These are phyloP conservation scores for Alviniconcha strummeri DNA, from an alignment of 2,888 invertebrate genomes.

Conservation along the genomic window DNA sequence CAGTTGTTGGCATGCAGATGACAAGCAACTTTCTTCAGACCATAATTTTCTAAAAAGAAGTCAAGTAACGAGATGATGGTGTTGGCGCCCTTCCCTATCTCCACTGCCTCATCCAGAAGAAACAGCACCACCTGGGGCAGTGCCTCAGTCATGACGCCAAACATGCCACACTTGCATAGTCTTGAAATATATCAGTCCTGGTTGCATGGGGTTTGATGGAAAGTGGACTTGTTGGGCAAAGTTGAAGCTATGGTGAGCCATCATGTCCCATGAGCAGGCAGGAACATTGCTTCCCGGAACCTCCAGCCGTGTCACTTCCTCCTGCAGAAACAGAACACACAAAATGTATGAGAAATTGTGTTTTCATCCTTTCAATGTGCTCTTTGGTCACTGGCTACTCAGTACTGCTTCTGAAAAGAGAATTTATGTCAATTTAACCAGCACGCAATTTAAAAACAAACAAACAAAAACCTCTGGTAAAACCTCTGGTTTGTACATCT, in stretches of 20 bases:
- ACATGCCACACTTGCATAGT: slow-evolving; percentile 24
- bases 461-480: too few species aligned
- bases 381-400: too few species aligned
- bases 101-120: slow-evolving; percentile 30
- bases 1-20: slow-evolving; percentile 32
- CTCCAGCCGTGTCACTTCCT: not conserved
- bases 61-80: slow-evolving; percentile 33
- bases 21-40: slow-evolving; percentile 25
- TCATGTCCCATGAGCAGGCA: not conserved
- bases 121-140: slow-evolving; percentile 14
- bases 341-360: too few species aligned
- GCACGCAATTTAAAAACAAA: too few species aligned
- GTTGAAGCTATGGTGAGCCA: slow-evolving; percentile 24
- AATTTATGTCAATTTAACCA: too few species aligned
- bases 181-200: slow-evolving; percentile 45
- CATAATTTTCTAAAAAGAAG: slow-evolving; percentile 37
- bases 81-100: slow-evolving; percentile 37
- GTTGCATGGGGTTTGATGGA: slow-evolving; percentile 45
- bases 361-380: too few species aligned
- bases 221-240: slow-evolving; percentile 45
- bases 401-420: too few species aligned
- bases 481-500: too few species aligned
- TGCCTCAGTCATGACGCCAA: slow-evolving; percentile 31
- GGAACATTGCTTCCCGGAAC: not conserved
- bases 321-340: too few species aligned